A percentile compares a stretch with the other conserved stretches of the same genome.
Conservation (phyloP, 1,140 invertebrate genomes). For the Trypoxylus dichotomus region DNA sequence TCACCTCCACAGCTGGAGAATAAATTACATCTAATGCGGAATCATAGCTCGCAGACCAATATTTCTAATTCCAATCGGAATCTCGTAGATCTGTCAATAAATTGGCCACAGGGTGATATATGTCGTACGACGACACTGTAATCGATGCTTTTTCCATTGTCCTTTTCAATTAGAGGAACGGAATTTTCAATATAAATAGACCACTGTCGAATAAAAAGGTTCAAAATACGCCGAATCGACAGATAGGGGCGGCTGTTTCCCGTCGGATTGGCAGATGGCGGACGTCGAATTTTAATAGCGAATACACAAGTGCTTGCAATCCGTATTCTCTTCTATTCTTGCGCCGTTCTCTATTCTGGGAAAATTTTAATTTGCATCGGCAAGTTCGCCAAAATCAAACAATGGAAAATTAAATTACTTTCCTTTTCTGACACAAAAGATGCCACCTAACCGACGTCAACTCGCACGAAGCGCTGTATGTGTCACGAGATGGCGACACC, state of each 20-base stretch:
- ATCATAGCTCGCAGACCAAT: slow-evolving; percentile 14
- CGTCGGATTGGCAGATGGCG: slow-evolving; percentile 4
- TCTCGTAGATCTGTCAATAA: slow-evolving; percentile 30
- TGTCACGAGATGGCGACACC: not conserved
- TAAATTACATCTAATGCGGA: slow-evolving; percentile 20
- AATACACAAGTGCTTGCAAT: not conserved
- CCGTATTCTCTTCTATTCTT: not conserved
- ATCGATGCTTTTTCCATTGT: slow-evolving; percentile 34
- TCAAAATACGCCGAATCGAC: not conserved
- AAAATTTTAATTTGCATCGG: slow-evolving; percentile 7
- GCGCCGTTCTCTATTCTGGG: not conserved
- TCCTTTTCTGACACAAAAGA: not conserved
- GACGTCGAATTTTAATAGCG: slow-evolving; percentile 23
- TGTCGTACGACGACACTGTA: slow-evolving; percentile 28
- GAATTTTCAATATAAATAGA: slow-evolving; percentile 35
- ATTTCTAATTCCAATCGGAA: slow-evolving; percentile 12
- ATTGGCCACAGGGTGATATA: slow-evolving; percentile 33
- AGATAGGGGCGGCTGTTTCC: not conserved
- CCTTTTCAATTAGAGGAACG: slow-evolving; percentile 30
- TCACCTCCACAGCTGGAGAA: not conserved
- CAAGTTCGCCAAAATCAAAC: not conserved
- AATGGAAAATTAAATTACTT: slow-evolving; percentile 14
- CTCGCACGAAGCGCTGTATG: not conserved
- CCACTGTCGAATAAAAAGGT: slow-evolving; percentile 29
- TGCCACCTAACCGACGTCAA: not conserved